Evolutionary conservation across 2,113 vertebrate genomes (phyloP).

Genomic region (Onychostruthus taczanowskii): DNA sequence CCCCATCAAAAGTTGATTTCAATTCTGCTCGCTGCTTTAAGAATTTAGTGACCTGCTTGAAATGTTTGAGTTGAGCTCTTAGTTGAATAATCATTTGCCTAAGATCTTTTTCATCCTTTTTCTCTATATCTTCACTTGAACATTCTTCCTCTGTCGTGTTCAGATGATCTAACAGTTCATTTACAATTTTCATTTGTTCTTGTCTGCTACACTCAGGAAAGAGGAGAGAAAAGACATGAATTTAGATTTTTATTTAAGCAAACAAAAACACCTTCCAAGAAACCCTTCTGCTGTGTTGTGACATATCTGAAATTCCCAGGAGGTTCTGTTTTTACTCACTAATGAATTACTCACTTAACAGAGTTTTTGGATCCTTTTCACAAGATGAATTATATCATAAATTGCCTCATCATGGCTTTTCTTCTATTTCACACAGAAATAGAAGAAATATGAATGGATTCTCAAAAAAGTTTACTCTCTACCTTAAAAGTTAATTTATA

Average conservation of each 20-base stretch:
- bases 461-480: background rate
- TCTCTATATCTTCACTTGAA: conserved; percentile 71
- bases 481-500: background rate
- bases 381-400: background rate
- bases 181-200: conserved; percentile 67
- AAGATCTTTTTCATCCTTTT: conserved; percentile 73
- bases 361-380: background rate
- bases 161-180: conserved; percentile 73
- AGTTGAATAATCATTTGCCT: conserved; percentile 73
- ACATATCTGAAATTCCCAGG: background rate
- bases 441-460: background rate
- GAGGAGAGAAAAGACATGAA: background rate
- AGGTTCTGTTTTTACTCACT: background rate
- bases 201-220: conserved; percentile 60
- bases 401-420: background rate
- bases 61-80: conserved; percentile 66
- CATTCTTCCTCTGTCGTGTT: conserved; percentile 70
- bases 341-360: background rate
- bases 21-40: conserved; percentile 66
- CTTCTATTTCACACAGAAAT: background rate
- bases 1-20: conserved; percentile 28
- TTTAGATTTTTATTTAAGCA: conserved; percentile 37
- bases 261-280: conserved; percentile 5
- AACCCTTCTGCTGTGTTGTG: background rate
- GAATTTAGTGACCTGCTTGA: conserved; percentile 62